A percentile compares a stretch with the other conserved stretches of the same genome.
Evolutionary conservation across 2,888 invertebrate species (phyloP).

Genomic region (Dinocampus coccinellae): DNA sequence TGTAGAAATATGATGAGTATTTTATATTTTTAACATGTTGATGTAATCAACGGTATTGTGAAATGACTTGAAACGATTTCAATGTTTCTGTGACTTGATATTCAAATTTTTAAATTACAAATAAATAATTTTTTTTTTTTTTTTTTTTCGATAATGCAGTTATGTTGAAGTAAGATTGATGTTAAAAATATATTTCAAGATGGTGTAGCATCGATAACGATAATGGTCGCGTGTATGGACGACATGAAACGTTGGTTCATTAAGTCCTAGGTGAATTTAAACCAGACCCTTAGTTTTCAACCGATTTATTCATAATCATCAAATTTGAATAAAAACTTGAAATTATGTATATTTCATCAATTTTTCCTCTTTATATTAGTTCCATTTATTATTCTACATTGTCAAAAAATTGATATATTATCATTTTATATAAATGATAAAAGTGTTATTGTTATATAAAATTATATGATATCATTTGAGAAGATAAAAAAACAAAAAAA

Average conservation of each 20-base stretch:
- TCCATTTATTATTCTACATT: not conserved
- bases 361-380: not conserved
- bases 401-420: not conserved
- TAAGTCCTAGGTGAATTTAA: not conserved
- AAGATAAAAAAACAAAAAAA: too few species aligned
- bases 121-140: too few species aligned
- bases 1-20: not conserved
- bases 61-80: not conserved
- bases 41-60: not conserved
- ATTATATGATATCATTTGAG: too few species aligned
- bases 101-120: not conserved
- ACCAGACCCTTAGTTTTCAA: not conserved
- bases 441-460: too few species aligned
- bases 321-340: not conserved
- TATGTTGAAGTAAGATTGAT: not conserved
- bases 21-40: not conserved
- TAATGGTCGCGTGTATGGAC: not conserved
- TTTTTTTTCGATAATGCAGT: not conserved
- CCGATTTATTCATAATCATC: not conserved
- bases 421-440: not conserved
- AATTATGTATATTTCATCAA: not conserved
- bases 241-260: not conserved
- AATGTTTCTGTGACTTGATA: not conserved
- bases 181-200: not conserved
- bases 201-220: not conserved